A percentile compares a stretch with the other conserved stretches of the same genome.
These are phyloP conservation scores for Etia nguti DNA, from an alignment of 2,113 vertebrate genomes.

Conservation along the genomic window DNA sequence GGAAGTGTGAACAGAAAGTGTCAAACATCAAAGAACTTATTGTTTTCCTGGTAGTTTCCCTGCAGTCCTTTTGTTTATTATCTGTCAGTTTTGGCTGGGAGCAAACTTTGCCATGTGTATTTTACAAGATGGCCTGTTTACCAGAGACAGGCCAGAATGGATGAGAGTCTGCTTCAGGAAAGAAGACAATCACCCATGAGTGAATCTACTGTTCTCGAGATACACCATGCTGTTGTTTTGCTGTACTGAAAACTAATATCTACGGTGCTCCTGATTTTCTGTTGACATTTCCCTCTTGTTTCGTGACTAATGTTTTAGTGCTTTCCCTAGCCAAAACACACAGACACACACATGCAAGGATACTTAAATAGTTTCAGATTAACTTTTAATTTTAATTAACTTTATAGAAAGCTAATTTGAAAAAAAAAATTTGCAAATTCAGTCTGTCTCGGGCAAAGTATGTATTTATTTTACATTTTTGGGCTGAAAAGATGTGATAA, in stretches of 20 bases:
- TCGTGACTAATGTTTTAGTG: background rate
- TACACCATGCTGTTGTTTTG: background rate
- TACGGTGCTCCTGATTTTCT: background rate
- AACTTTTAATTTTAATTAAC: background rate
- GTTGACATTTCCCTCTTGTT: background rate
- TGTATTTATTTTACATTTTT: background rate
- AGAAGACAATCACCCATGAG: background rate
- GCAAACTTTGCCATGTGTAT: conserved; percentile 28
- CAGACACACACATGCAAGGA: background rate
- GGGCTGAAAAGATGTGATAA: background rate
- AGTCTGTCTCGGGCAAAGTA: background rate
- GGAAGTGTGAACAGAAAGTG: background rate
- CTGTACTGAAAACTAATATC: background rate
- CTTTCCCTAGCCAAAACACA: background rate
- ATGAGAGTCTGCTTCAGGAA: conserved; percentile 20
- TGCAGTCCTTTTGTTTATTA: conserved; percentile 3
- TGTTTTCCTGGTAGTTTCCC: conserved; percentile 22
- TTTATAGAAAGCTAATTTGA: background rate
- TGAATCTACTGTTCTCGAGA: background rate
- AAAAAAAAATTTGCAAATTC: background rate
- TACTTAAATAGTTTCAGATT: background rate
- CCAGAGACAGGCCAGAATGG: conserved; percentile 6
- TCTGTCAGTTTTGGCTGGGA: conserved; percentile 22
- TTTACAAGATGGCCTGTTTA: conserved; percentile 32
- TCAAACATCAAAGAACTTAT: conserved; percentile 17